Conservation (phyloP, 2,113 vertebrate species). For the Eptesicus fuscus region DNA sequence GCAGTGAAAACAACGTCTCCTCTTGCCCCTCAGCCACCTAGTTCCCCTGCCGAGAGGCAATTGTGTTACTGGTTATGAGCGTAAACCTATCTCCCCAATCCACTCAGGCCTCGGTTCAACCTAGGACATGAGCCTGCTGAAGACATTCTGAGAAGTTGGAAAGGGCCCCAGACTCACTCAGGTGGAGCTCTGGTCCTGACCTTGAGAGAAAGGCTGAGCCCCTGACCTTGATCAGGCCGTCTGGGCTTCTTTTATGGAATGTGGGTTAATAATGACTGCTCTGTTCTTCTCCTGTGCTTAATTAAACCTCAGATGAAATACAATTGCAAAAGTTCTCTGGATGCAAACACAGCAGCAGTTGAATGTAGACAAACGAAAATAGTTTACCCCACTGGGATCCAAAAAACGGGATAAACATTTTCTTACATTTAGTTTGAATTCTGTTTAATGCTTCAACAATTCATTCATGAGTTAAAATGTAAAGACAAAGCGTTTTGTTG, state of each 20-base stretch:
- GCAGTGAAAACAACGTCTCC: neutral
- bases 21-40: neutral
- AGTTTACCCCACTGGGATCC: neutral
- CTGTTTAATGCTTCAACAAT: neutral
- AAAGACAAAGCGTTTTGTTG: neutral
- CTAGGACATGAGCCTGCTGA: neutral
- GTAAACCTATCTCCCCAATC: neutral
- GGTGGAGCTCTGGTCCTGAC: neutral
- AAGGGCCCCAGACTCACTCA: neutral
- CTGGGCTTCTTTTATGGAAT: neutral
- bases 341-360: neutral
- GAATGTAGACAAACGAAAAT: neutral
- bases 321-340: neutral
- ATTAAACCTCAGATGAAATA: neutral
- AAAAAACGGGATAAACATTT: neutral
- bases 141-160: neutral
- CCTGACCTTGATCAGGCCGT: neutral
- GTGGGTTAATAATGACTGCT: neutral
- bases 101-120: neutral
- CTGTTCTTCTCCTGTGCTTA: neutral
- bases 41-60: neutral
- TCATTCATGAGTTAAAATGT: neutral
- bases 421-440: conserved; percentile 33
- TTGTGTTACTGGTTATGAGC: neutral
- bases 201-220: neutral